Percentiles rank a stretch among this genome's conserved stretches.
These are phyloP conservation scores for Misgurnus anguillicaudatus DNA, from an alignment of 2,113 vertebrate species.

Conservation along the genomic window DNA sequence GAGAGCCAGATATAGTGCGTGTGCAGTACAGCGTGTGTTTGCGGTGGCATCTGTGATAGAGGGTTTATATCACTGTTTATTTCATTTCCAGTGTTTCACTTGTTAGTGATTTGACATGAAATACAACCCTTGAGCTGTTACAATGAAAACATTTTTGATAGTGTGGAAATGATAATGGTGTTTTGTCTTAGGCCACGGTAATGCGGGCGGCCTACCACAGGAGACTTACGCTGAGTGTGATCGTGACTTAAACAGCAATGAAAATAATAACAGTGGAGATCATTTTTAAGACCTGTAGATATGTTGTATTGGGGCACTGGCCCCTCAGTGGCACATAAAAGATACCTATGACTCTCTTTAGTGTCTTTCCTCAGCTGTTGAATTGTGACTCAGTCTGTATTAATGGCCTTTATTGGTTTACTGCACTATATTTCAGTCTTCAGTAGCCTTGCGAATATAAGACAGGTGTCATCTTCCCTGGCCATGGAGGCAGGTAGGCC, in stretches of 20 bases:
- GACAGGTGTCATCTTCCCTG: conserved; percentile 46
- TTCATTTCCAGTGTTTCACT: neutral
- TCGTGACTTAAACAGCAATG: neutral
- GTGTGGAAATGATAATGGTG: conserved; percentile 6
- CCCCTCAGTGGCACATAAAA: neutral
- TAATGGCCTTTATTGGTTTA: neutral
- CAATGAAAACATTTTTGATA: conserved; percentile 19
- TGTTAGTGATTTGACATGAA: conserved; percentile 2
- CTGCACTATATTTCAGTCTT: conserved; percentile 1
- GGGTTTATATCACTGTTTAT: conserved; percentile 3
- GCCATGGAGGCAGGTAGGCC: conserved; percentile 38
- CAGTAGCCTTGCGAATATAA: neutral
- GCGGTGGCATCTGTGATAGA: neutral
- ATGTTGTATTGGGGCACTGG: neutral
- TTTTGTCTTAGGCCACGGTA: neutral
- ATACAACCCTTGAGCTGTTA: conserved; percentile 19
- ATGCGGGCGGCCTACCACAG: neutral
- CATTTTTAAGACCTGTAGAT: neutral
- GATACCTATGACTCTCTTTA: neutral
- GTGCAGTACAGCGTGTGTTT: neutral
- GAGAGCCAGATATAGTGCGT: neutral
- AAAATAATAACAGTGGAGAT: neutral
- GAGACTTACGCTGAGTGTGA: neutral
- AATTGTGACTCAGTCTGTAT: neutral
- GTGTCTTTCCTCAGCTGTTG: neutral